Evolutionary conservation across 23 tunicate species (phyloP).

Genomic region (Oikopleura dioica): DNA sequence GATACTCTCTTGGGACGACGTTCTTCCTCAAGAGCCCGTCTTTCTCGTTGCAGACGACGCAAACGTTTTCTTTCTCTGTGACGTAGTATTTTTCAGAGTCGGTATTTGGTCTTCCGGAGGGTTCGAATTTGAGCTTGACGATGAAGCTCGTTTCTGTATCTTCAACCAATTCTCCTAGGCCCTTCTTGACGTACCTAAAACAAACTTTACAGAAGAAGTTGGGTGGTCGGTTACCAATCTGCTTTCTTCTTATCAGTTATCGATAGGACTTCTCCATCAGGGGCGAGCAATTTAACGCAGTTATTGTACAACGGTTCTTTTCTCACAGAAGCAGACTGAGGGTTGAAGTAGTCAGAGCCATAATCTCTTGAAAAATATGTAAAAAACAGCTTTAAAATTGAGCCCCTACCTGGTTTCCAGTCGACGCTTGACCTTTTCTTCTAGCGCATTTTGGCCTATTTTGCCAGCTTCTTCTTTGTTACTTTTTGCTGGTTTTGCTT

Average conservation of each 20-base stretch:
- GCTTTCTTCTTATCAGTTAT: constrained; percentile 78
- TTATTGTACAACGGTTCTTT: constrained; percentile 56
- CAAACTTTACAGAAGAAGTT: no score
- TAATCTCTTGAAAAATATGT: no score
- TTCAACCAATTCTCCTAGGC: constrained; percentile 34
- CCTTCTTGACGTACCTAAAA: constrained; percentile 38
- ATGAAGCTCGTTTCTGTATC: constrained; percentile 3
- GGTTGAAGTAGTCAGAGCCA: not conserved
- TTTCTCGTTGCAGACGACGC: constrained; percentile 56
- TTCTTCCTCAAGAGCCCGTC: constrained; percentile 46
- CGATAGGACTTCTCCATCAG: constrained; percentile 50
- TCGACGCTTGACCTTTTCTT: not conserved
- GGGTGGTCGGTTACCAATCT: no score
- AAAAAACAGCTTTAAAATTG: no score
- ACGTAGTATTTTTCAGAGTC: constrained; percentile 36
- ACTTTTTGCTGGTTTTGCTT: not conserved
- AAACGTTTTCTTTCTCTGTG: constrained; percentile 42
- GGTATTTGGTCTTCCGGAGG: constrained; percentile 36
- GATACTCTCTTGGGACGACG: constrained; percentile 69
- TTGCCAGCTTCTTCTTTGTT: not conserved
- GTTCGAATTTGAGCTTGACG: constrained; percentile 46
- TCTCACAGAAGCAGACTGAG: constrained; percentile 15
- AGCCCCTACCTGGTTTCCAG: not conserved
- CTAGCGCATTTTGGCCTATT: not conserved
- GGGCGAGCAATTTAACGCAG: constrained; percentile 76